Conservation (phyloP, 2,797 vertebrate species). For the Vultur gryphus region DNA sequence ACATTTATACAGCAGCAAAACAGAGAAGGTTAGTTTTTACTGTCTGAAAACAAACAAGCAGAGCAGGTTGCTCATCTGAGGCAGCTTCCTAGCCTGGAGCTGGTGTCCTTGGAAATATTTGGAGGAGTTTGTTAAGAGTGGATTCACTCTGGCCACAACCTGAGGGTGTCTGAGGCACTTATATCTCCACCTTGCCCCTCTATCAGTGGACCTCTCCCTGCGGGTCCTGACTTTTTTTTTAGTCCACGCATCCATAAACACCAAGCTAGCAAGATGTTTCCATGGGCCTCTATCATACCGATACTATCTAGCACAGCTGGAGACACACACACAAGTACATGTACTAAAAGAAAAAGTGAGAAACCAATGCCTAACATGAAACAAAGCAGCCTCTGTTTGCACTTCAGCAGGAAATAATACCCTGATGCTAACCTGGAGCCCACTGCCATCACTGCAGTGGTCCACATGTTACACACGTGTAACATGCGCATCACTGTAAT, state of each 20-base stretch:
- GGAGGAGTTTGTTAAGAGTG: not conserved
- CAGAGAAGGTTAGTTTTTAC: not conserved
- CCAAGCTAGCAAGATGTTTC: not conserved
- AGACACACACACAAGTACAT: not conserved
- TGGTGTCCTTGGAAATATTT: not conserved
- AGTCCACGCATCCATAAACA: fast-evolving
- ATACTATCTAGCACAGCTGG: fast-evolving
- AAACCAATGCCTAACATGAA: not conserved
- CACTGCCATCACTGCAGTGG: not conserved
- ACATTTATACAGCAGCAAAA: not conserved
- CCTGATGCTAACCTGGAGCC: not conserved
- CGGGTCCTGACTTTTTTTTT: not conserved
- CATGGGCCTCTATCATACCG: not conserved
- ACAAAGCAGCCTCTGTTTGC: not conserved
- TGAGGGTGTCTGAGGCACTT: not conserved
- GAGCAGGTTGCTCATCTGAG: not conserved
- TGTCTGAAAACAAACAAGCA: not conserved
- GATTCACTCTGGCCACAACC: not conserved
- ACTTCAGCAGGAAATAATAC: not conserved
- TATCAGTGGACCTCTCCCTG: not conserved
- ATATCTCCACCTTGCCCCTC: fast-evolving
- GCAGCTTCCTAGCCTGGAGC: not conserved
- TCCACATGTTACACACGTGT: not conserved
- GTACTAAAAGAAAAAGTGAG: not conserved
- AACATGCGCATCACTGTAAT: fast-evolving